Percentiles rank a stretch among this genome's conserved stretches.
Evolutionary conservation across 2,113 vertebrate genomes (phyloP).

Genomic region (Cheirogaleus medius): DNA sequence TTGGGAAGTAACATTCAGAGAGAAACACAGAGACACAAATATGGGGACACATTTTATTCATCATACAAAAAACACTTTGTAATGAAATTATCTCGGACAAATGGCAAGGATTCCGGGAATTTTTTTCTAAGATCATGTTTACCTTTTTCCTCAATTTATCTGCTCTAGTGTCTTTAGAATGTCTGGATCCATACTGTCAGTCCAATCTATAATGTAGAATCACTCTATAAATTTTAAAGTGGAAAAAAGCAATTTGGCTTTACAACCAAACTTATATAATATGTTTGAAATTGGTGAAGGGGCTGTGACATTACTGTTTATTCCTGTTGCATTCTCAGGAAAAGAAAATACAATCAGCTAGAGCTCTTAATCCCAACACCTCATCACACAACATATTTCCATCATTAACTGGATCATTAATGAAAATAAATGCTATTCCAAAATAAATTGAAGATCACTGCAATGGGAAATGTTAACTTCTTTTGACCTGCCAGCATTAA

Average conservation of each 20-base stretch:
- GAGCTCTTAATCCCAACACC: not conserved
- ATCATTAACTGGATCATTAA: not conserved
- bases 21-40: not conserved
- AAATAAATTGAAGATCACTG: not conserved
- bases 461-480: conserved; percentile 17
- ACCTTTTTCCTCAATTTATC: not conserved
- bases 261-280: not conserved
- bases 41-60: not conserved
- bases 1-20: not conserved
- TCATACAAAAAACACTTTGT: not conserved
- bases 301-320: not conserved
- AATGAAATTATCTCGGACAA: not conserved
- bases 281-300: not conserved
- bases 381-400: not conserved
- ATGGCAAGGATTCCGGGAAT: not conserved
- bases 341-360: not conserved
- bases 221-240: not conserved
- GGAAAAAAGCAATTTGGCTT: not conserved
- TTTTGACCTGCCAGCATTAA: not conserved
- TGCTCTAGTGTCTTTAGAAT: not conserved
- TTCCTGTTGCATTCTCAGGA: not conserved
- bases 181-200: not conserved
- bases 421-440: conserved; percentile 29
- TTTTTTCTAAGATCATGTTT: not conserved
- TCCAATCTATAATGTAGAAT: not conserved